A percentile compares a stretch with the other conserved stretches of the same genome.
Evolutionary conservation across 2,888 invertebrate genomes (phyloP).

Genomic region (Drosophila mimica): DNA sequence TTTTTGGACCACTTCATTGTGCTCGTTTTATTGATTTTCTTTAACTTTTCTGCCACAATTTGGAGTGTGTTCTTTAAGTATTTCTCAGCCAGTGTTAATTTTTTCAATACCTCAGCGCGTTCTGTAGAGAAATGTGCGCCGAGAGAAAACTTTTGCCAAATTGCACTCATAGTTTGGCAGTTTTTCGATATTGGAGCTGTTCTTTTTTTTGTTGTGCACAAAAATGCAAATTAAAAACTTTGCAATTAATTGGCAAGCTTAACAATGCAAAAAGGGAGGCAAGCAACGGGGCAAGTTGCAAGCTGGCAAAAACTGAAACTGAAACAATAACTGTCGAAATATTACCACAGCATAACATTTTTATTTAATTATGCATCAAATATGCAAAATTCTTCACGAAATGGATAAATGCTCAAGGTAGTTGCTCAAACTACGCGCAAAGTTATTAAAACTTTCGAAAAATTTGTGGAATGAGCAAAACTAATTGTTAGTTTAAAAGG

Average conservation of each 20-base stretch:
- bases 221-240: slow-evolving; percentile 60
- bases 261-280: slow-evolving; percentile 16
- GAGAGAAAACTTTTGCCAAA: slow-evolving; percentile 46
- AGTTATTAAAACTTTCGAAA: slow-evolving; percentile 4
- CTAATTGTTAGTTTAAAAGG: background rate
- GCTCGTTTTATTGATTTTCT: slow-evolving; percentile 50
- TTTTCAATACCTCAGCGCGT: slow-evolving; percentile 30
- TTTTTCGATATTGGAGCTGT: slow-evolving; percentile 13
- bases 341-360: slow-evolving; percentile 17
- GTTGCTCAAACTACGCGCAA: slow-evolving; percentile 5
- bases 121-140: slow-evolving; percentile 42
- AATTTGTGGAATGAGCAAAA: background rate
- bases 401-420: background rate
- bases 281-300: background rate
- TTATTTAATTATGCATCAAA: slow-evolving; percentile 22
- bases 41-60: slow-evolving; percentile 39
- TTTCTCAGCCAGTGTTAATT: slow-evolving; percentile 37
- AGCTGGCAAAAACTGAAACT: slow-evolving; percentile 1
- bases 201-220: slow-evolving; percentile 33
- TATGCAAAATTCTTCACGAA: slow-evolving; percentile 8
- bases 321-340: slow-evolving; percentile 34
- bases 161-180: slow-evolving; percentile 53
- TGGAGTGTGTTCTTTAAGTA: slow-evolving; percentile 40
- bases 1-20: slow-evolving; percentile 53
- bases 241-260: slow-evolving; percentile 54